Evolutionary conservation across 2,888 invertebrate species (phyloP), one percentile per base, ranked within the genome.

Genomic region (Tholera decimalis): DNA sequence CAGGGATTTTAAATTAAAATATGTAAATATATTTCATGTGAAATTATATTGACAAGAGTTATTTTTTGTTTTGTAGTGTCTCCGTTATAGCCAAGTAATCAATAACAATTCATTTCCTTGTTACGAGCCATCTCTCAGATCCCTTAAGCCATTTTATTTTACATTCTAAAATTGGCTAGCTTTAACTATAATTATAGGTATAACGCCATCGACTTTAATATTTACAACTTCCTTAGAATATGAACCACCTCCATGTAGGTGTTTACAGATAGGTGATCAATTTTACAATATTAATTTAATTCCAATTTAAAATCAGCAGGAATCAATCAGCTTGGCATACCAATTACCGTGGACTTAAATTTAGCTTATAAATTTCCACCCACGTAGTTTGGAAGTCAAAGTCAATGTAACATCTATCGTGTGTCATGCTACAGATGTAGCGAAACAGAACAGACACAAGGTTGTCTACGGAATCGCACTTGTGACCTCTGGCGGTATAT

Each of bases 361-460:
- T 71, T 41, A 3, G 26, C 8, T 13, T 13, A 1, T n/a, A 24
- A 5, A 22, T 49, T 43, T 41, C 35, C 26, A 8, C 18, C 33
- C 33, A 66, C 46, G 1, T n/a, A 20, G 7, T 44, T 44, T 44
- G 24, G 44, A 24, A 8, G 24, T 44, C 15, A 8, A 24, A 44
- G 24, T 8, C 11, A 11, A 18, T 28, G 51, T 8, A 11, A 58
- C 65, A 26, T 78, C 62, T 58, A 33, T 1, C 28, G 39, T 35
- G 11, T 33, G 59, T 66, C 60, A 37, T 44, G 22, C n/a, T 64
- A 44, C 5, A 46, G 11, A 43, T 61, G 39, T n/a, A 47, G 46
- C 37, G 9, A 49, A 55, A 28, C 20, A 73, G 58, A 78, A 78
- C 57, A 58, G 59, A 77, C 49, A 59, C 77, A 67, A 80, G 78